A percentile compares a stretch with the other conserved stretches of the same genome.
Conservation (phyloP, 2,113 vertebrate genomes). For the Fulmarus glacialis region DNA sequence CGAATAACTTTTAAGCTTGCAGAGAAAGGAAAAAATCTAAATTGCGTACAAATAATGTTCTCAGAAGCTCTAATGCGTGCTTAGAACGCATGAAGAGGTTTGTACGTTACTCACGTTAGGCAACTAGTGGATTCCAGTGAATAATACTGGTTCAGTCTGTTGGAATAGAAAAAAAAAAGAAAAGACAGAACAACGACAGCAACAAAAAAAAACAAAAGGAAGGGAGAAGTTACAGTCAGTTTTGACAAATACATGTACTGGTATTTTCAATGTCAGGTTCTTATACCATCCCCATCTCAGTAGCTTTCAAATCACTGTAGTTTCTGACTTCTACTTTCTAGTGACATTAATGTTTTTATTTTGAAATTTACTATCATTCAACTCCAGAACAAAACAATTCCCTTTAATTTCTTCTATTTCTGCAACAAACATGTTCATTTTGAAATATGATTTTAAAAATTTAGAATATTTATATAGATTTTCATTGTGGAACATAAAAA, state of each 20-base stretch:
- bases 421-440: not conserved
- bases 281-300: accelerated
- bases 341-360: not conserved
- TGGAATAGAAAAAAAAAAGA: not conserved
- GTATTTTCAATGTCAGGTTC: not conserved
- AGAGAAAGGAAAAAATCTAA: not conserved
- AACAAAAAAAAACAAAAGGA: not conserved
- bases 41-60: not conserved
- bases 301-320: not conserved
- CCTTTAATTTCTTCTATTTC: not conserved
- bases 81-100: not conserved
- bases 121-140: not conserved
- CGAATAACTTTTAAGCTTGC: not conserved
- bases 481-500: not conserved
- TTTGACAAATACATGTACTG: not conserved
- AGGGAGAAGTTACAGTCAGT: not conserved
- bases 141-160: not conserved
- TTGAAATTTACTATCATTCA: not conserved
- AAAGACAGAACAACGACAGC: not conserved
- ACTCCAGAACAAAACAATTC: not conserved
- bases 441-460: not conserved
- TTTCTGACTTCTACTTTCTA: not conserved
- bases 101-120: not conserved
- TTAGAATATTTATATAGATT: not conserved
- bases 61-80: not conserved